These are phyloP conservation scores for Xanthia togata DNA, from an alignment of 2,888 invertebrate species.

Conservation along the genomic window DNA sequence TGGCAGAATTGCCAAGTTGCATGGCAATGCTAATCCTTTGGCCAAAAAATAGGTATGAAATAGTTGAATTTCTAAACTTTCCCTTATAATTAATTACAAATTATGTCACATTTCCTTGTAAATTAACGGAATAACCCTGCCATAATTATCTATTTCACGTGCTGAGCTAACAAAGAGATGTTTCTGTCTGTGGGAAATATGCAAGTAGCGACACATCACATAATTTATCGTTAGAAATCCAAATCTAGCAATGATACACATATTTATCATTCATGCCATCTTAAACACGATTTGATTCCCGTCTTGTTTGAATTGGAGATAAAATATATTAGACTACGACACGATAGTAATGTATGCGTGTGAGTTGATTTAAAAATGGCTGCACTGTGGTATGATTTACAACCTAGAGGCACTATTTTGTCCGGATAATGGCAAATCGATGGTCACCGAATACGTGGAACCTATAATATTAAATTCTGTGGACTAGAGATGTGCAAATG, in stretches of 20 bases:
- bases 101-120: slow-evolving; percentile 7
- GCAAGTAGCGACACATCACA: slow-evolving; percentile 30
- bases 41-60: too few relatives aligned
- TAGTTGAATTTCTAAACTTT: too few relatives aligned
- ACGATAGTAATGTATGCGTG: slow-evolving; percentile 35
- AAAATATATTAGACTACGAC: slow-evolving; percentile 33
- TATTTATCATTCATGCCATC: slow-evolving; percentile 39
- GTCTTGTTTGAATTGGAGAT: neutral
- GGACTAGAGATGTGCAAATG: too few relatives aligned
- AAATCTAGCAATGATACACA: slow-evolving; percentile 49
- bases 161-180: slow-evolving; percentile 33
- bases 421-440: too few relatives aligned
- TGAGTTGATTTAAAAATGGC: slow-evolving; percentile 18
- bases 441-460: neutral
- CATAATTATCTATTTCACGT: slow-evolving; percentile 21
- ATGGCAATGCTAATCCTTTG: too few relatives aligned
- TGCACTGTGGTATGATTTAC: neutral
- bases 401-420: neutral
- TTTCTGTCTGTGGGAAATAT: slow-evolving; percentile 47
- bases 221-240: slow-evolving; percentile 52
- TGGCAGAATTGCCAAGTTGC: too few relatives aligned
- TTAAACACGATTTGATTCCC: slow-evolving; percentile 9
- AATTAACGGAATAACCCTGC: slow-evolving; percentile 48
- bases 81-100: neutral
- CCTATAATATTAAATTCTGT: neutral